Conservation (phyloP, 2,888 invertebrate genomes). For the Phengaris alcon region DNA sequence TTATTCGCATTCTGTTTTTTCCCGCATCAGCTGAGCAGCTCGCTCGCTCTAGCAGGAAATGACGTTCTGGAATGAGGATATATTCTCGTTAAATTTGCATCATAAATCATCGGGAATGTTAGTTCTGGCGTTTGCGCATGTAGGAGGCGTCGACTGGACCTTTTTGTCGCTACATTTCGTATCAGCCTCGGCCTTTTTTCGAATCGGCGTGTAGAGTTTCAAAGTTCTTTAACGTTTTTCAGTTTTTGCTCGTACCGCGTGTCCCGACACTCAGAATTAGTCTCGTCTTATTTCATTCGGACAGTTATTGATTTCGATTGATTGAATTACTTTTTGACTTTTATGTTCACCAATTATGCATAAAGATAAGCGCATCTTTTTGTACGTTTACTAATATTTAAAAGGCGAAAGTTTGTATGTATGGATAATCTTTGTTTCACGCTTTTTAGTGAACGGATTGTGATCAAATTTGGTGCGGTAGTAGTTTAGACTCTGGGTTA, state of each 20-base stretch:
- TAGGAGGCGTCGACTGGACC: constrained; percentile 52
- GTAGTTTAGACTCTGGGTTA: too few species aligned
- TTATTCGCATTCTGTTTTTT: constrained; percentile 61
- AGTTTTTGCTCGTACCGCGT: constrained; percentile 36
- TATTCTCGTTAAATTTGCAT: constrained; percentile 78
- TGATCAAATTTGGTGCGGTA: too few species aligned
- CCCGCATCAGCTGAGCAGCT: constrained; percentile 59
- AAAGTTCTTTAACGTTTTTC: constrained; percentile 51
- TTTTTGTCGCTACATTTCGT: constrained; percentile 56
- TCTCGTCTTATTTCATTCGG: constrained; percentile 17
- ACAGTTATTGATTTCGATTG: constrained; percentile 10
- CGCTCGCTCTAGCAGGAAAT: constrained; percentile 77
- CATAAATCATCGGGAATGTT: constrained; percentile 78
- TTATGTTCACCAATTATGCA: background rate
- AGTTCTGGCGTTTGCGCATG: constrained; percentile 57
- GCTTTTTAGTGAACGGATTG: too few species aligned
- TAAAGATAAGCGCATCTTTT: background rate
- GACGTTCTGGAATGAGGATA: constrained; percentile 77
- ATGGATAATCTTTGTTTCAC: too few species aligned
- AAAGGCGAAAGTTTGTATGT: background rate
- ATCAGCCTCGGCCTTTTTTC: background rate
- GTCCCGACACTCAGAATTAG: constrained; percentile 28
- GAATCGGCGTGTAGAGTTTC: constrained; percentile 56
- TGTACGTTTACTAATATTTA: background rate
- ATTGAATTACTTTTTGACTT: constrained; percentile 13